Base-by-base conservation (phyloP, 2,113 vertebrate species). In the Dromas ardeola region DNA sequence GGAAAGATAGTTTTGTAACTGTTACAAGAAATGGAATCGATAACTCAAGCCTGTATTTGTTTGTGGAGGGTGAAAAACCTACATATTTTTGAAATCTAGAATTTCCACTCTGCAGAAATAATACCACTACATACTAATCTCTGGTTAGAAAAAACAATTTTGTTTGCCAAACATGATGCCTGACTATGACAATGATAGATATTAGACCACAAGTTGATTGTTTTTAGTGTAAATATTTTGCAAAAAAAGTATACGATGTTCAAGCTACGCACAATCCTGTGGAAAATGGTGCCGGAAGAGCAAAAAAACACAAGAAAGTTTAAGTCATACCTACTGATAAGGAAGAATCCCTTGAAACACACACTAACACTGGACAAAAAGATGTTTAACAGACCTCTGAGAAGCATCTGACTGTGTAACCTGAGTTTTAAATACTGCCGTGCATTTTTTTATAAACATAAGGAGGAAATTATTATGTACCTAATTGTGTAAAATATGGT, bases 161-260 rank as follows among this genome's bases (percentile, higher is more conserved):
- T 30, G 47, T 21, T 34, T 80, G 20, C 38, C 42, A 82, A 66
- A 59, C 29, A 50, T 1, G 0, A 52, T 74, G 27, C 43, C 40
- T 49, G 15, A 19, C 52, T 59, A 80, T 27, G 36, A n/a, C 29
- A 59, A n/a, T 11, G 5, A 74, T 0, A 81, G 25, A 47, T 56
- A 65, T 3, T 12, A 38, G 25, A 59, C 6, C 19, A 67, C 8
- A 21, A 10, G 9, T 9, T 70, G 34, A 76, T 18, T 49, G 0
- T 2, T 36, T 86, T 61, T 9, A 84, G 10, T 23, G 18, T 55
- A 76, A 79, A 59, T 25, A 55, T 32, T 63, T 84, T 22, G 38
- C 0, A 8, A 56, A 29, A 73, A 63, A 23, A 43, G 11, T 2
- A 29, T 1, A 52, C 11, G 8, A 11, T 5, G 6, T 58, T 81